Conservation (phyloP, 2,113 vertebrate genomes). For the Prunella fulvescens region DNA sequence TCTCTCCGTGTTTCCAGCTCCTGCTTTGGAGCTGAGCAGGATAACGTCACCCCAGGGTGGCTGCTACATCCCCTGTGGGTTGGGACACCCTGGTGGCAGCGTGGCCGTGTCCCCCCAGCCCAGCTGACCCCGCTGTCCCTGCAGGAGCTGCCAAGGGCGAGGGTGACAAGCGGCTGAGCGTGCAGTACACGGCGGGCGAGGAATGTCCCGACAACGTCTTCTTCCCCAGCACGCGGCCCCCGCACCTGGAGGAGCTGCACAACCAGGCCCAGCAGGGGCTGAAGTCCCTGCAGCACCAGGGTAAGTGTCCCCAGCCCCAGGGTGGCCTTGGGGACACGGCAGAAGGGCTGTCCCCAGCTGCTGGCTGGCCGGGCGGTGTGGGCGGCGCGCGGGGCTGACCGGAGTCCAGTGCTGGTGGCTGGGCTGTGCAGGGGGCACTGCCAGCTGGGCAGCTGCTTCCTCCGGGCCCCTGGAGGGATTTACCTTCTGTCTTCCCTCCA, state of each 20-base stretch:
- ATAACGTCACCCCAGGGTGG: background rate
- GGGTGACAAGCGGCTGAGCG: conserved; percentile 60
- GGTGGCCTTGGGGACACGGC: background rate
- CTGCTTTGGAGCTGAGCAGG: fast-evolving
- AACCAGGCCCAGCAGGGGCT: conserved; percentile 88
- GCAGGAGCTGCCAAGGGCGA: conserved; percentile 73
- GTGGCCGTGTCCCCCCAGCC: background rate
- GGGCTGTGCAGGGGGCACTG: background rate
- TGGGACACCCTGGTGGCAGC: fast-evolving
- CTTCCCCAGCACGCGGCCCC: conserved; percentile 81
- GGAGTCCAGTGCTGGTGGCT: background rate
- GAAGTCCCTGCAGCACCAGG: conserved; percentile 89
- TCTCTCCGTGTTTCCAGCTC: fast-evolving
- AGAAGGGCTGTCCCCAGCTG: background rate
- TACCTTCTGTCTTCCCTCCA: background rate
- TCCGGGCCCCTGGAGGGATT: background rate
- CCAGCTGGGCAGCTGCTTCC: background rate
- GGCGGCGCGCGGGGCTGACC: background rate
- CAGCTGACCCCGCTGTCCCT: background rate
- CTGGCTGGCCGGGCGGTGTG: background rate
- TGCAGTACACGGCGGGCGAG: conserved; percentile 69
- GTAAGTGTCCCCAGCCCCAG: conserved; percentile 45
- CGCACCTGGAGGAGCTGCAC: conserved; percentile 90
- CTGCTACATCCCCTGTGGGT: background rate
- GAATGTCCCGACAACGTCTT: conserved; percentile 89